Conservation (phyloP, 2,888 invertebrate genomes). For the Biston betularia region DNA sequence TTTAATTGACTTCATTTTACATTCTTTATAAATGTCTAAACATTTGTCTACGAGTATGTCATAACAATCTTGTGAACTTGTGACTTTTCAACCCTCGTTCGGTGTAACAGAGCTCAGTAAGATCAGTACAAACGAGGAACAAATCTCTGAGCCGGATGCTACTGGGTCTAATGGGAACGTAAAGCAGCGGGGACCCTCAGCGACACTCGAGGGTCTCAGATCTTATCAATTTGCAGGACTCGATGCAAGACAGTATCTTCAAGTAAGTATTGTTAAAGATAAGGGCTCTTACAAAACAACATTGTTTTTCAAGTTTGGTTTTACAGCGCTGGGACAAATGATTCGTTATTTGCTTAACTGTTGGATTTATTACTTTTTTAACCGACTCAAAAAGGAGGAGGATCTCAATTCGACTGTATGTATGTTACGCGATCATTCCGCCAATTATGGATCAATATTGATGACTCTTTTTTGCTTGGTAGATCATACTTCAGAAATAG, state of each 20-base stretch:
- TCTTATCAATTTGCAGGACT: constrained; percentile 72
- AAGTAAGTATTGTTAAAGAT: constrained; percentile 10
- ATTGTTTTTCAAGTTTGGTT: not conserved
- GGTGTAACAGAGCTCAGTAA: constrained; percentile 8
- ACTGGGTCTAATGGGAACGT: constrained; percentile 68
- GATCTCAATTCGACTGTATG: too few species aligned
- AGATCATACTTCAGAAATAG: too few species aligned
- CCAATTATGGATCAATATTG: too few species aligned
- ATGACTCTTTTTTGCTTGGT: too few species aligned
- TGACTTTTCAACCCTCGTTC: constrained; percentile 7
- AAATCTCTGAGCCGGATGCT: constrained; percentile 75
- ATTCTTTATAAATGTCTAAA: too few species aligned
- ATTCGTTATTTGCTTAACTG: not conserved
- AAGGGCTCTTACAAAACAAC: not conserved
- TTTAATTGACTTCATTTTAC: too few species aligned
- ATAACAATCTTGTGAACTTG: constrained; percentile 12
- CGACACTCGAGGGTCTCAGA: constrained; percentile 47
- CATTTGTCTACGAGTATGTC: not conserved
- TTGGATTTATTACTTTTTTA: too few species aligned
- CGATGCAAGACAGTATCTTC: constrained; percentile 16
- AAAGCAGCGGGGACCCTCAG: constrained; percentile 73
- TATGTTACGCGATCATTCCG: too few species aligned
- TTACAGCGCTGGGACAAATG: not conserved
- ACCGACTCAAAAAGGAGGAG: too few species aligned
- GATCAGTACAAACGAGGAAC: constrained; percentile 70